Percentiles rank a stretch among this genome's conserved stretches.
phyloP scores from a whole-genome alignment of 2,113 vertebrate genomes.

The Catharus bicknelli region DNA sequence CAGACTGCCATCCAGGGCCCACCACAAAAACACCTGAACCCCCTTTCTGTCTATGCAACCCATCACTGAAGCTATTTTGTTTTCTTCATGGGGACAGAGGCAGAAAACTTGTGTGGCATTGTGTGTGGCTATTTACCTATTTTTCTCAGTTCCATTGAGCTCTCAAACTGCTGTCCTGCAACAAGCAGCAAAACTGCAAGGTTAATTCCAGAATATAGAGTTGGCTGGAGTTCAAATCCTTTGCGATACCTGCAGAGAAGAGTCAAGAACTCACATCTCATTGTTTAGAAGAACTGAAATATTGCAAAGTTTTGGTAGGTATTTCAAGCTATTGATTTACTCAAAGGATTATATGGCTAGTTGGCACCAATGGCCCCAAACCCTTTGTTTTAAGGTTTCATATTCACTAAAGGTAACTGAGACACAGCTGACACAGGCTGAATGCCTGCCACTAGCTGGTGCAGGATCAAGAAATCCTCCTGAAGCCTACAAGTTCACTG shows the following conservation, averaged over 20 bases:
- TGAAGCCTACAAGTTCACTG: background rate
- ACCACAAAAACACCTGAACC: background rate
- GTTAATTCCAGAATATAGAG: constrained; percentile 93
- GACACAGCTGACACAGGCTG: background rate
- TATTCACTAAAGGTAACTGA: background rate
- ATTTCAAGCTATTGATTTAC: background rate
- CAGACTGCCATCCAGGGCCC: background rate
- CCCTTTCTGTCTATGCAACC: background rate
- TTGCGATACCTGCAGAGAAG: constrained; percentile 87
- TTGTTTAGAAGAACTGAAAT: background rate
- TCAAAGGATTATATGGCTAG: background rate
- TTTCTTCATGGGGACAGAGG: background rate
- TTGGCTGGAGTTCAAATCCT: constrained; percentile 94
- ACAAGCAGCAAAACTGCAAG: constrained; percentile 91
- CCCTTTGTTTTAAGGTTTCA: background rate
- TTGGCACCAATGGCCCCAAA: background rate
- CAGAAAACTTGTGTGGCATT: background rate
- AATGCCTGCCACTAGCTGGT: background rate
- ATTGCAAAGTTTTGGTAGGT: background rate
- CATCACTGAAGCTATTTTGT: background rate
- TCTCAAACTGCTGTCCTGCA: constrained; percentile 93
- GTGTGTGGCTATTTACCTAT: constrained; percentile 80
- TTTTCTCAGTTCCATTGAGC: constrained; percentile 91
- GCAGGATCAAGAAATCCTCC: background rate
- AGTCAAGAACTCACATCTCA: background rate